Evolutionary conservation across 2,888 invertebrate genomes (phyloP), one percentile per base, ranked within the genome.

Genomic region (Nomada goodeniana): DNA sequence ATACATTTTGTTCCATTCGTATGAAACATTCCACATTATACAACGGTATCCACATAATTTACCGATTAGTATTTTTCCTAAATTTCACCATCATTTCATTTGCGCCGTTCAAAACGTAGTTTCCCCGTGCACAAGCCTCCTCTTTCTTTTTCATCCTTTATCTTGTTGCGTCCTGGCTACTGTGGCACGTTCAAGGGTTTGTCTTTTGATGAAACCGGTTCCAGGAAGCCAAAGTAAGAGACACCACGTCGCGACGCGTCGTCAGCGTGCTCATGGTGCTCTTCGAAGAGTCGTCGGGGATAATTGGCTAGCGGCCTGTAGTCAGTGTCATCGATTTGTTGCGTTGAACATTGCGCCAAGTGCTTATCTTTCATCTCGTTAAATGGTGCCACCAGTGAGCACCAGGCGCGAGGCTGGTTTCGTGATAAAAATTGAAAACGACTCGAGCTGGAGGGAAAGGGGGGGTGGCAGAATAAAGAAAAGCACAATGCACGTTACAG

Each of bases 361-460:
- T 88, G 86, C 86, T 88, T 85, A 86, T 87, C 85, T 83, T 60
- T 76, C 80, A 86, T 88, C 88, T 89, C 57, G 89, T 88, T 86
- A 85, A 80, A 84, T 82, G 80, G 80, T 78, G 65, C 76, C 81
- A 65, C 76, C 77, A 77, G 71, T 74, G 52, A 23, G 29, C 59
- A 20, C 20, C 20, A 23, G 47, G 63, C 47, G 18, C 18, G 9
- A 44, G 44, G 60, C 70, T 4, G 70, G 75, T 76, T 76, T 26
- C 60, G 50, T 18, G 76, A 50, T 64, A 76, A 72, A 76, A 50
- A 72, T 55, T 36, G 57, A 50, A 50, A 57, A 57, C 47, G 63
- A 23, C 15, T 18, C 2, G 18, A 2, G n/a, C 15, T 2, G 1
- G 18, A 7, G 5, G 9, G 60, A 23, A 13, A 4, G 18, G 4